A percentile compares a stretch with the other conserved stretches of the same genome.
These are phyloP conservation scores for Drosophila ercepeae DNA, from an alignment of 1,140 invertebrate species.

Conservation along the genomic window DNA sequence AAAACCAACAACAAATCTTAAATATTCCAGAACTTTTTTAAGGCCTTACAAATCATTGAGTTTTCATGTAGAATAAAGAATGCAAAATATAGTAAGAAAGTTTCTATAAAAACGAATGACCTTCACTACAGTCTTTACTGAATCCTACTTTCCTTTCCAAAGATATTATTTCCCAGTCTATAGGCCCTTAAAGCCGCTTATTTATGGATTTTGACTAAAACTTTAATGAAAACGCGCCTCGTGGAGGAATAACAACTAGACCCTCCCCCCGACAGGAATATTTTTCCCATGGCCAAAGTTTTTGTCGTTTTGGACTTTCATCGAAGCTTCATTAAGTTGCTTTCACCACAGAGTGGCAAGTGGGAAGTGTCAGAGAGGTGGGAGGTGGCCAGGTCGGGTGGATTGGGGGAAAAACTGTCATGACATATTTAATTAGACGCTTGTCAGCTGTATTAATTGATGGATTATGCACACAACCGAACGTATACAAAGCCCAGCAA, in stretches of 20 bases:
- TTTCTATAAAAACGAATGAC: conserved; percentile 28
- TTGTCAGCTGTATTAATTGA: conserved; percentile 71
- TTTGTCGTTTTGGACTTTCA: conserved; percentile 7
- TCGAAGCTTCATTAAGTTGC: conserved; percentile 43
- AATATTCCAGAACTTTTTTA: not conserved
- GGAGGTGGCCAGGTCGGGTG: too few species aligned
- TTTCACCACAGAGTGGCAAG: conserved; percentile 16
- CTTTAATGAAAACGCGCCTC: conserved; percentile 34
- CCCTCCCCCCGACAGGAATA: too few species aligned
- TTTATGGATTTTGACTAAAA: conserved; percentile 40
- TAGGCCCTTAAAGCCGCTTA: conserved; percentile 12
- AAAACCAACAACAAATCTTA: not conserved
- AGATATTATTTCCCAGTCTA: not conserved
- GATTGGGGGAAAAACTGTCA: conserved; percentile 16
- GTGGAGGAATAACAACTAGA: conserved; percentile 17
- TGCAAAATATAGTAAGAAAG: too few species aligned
- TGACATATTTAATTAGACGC: conserved; percentile 72
- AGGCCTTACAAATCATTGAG: too few species aligned
- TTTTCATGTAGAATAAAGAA: too few species aligned
- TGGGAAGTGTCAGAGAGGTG: not conserved
- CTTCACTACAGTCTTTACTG: too few species aligned
- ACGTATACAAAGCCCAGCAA: conserved; percentile 7
- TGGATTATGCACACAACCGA: conserved; percentile 54
- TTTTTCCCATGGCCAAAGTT: conserved; percentile 5
- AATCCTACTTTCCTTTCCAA: not conserved